Base-by-base conservation (phyloP, 2,113 vertebrate genomes). In the Abramis brama region DNA sequence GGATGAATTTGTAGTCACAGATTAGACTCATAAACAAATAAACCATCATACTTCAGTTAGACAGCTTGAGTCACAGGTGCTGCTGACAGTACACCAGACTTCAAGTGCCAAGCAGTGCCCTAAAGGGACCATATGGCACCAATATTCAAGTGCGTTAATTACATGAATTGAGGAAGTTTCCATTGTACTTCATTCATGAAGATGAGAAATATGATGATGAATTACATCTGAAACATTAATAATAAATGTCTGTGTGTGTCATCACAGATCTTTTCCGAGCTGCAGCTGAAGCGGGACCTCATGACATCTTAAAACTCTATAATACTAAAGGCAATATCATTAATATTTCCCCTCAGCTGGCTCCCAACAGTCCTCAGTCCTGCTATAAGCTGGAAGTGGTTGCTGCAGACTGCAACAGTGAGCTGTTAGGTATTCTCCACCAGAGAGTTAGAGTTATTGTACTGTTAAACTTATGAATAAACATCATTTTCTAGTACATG, bases 291-390 rank as follows among this genome's bases (percentile, higher is more conserved):
- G 94, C 95, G 0, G 93, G 95, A 57, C 94, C 95, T 55, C 92
- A 95, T 11, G 94, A 95, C 91, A 95, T 96, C 85, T 89, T 96
- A 89, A 96, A 96, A 86, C 91, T 95, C 52, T 96, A 95, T 90
- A 96, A 94, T 89, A 91, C 92, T 68, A 94, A 93, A 88, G 95
- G 95, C 82, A 95, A 92, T 93, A 94, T 95, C 83, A 94, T 94
- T 92, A 96, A 96, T 91, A 96, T 96, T 90, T 94, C 93, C 25
- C 93, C 93, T 1, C 88, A 87, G 66, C 89, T 96, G 87, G 93
- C 93, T 74, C 91, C 93, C 68, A 95, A 95, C 91, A 88, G 23
- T 70, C 92, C 91, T 0, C 89, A 88, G 85, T 88, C 89, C 82
- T 90, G 91, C 90, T 96, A 95, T 92, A 93, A 94, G 85, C 92